These are phyloP conservation scores for Sarcophaga rosellei DNA, from an alignment of 2,888 invertebrate genomes.

Conservation along the genomic window DNA sequence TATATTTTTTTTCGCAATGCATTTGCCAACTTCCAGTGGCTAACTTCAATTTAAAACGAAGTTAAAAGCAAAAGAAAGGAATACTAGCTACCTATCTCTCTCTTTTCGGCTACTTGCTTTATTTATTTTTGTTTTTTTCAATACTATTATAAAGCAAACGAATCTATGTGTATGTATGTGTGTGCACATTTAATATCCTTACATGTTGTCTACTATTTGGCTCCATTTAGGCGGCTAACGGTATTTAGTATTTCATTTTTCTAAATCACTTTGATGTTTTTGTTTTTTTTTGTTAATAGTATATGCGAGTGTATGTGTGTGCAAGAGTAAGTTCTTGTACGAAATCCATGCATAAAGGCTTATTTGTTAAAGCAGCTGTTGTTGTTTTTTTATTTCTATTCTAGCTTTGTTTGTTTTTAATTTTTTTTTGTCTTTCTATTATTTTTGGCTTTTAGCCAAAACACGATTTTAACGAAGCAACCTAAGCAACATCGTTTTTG, in stretches of 20 bases:
- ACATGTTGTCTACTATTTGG: slow-evolving; percentile 49
- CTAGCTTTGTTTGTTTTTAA: slow-evolving; percentile 10
- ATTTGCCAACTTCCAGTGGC: neutral
- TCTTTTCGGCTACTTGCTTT: neutral
- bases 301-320: too few species aligned
- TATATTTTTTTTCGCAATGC: neutral
- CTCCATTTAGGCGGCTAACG: slow-evolving; percentile 67
- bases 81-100: neutral
- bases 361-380: slow-evolving; percentile 65
- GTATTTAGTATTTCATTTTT: slow-evolving; percentile 10
- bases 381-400: slow-evolving; percentile 23
- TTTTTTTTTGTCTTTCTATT: slow-evolving; percentile 24
- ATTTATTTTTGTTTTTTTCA: neutral
- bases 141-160: neutral
- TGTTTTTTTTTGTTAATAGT: too few species aligned
- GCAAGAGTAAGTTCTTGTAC: neutral
- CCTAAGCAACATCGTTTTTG: slow-evolving; percentile 29
- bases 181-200: slow-evolving; percentile 54
- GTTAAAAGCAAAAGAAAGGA: too few species aligned
- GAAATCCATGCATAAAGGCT: slow-evolving; percentile 54
- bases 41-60: neutral
- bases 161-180: neutral
- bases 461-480: slow-evolving; percentile 48
- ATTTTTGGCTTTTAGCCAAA: slow-evolving; percentile 65
- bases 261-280: slow-evolving; percentile 24